A percentile compares a stretch with the other conserved stretches of the same genome.
Conservation (phyloP, 2,113 vertebrate species). For the Potamarius usumacintae region DNA sequence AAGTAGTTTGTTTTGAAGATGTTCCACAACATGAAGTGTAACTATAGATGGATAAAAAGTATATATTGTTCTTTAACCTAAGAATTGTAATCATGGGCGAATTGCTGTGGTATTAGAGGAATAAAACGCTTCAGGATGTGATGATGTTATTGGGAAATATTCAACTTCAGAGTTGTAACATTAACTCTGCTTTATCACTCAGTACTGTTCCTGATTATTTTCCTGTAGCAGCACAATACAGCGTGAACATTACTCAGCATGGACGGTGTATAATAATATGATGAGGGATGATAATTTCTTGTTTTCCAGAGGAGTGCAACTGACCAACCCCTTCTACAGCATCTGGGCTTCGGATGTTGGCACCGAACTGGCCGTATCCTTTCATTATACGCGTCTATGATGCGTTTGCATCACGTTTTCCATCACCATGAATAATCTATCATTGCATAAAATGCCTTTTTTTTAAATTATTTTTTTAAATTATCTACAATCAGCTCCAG, state of each 20-base stretch:
- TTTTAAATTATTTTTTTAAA: not conserved
- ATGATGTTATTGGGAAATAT: not conserved
- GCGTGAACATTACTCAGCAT: not conserved
- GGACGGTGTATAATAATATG: not conserved
- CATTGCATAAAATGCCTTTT: not conserved
- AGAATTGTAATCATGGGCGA: not conserved
- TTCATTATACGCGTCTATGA: constrained; percentile 12
- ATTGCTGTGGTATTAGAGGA: not conserved
- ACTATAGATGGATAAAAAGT: not conserved
- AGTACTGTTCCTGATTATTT: not conserved
- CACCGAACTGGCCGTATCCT: constrained; percentile 96
- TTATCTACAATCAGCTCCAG: not conserved
- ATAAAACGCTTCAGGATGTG: not conserved
- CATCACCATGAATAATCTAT: not conserved
- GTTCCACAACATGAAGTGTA: no score
- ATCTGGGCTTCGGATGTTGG: constrained; percentile 94
- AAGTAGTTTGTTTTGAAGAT: not conserved
- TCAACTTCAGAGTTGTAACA: not conserved
- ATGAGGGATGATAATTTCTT: not conserved
- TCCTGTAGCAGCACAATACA: not conserved
- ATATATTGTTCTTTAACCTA: not conserved
- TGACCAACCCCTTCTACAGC: constrained; percentile 98
- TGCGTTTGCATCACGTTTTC: not conserved
- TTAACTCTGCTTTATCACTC: not conserved
- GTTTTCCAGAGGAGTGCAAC: constrained; percentile 86